These are phyloP conservation scores for Amphipoea lucens DNA, from an alignment of 2,888 invertebrate species.

Conservation along the genomic window DNA sequence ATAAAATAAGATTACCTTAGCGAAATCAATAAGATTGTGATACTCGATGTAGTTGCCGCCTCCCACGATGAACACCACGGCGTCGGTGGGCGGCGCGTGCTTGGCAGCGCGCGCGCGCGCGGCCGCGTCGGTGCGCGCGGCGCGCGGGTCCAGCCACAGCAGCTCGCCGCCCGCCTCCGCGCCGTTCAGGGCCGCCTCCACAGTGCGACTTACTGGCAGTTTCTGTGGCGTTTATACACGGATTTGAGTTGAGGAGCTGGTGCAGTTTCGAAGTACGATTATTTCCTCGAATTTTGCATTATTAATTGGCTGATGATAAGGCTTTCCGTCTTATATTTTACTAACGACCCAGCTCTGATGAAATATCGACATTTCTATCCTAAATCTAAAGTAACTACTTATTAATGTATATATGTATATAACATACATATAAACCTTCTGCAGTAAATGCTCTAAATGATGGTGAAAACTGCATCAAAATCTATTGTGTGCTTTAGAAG, in stretches of 20 bases:
- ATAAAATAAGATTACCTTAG: conserved; percentile 91
- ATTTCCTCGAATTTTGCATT: not conserved
- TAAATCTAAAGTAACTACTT: not conserved
- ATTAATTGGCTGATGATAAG: not conserved
- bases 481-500: not conserved
- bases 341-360: too few species aligned
- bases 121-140: conserved; percentile 93
- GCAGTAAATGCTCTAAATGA: not conserved
- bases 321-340: not conserved
- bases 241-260: not conserved
- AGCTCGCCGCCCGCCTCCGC: conserved; percentile 96
- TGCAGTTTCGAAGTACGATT: not conserved
- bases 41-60: conserved; percentile 99
- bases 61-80: conserved; percentile 97
- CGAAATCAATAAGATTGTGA: conserved; percentile 98
- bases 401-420: not conserved
- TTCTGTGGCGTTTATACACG: conserved; percentile 90
- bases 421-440: not conserved
- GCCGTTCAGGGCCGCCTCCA: conserved; percentile 91
- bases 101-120: conserved; percentile 90
- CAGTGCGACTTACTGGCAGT: conserved; percentile 97
- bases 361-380: not conserved
- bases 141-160: conserved; percentile 98
- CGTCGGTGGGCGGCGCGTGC: conserved; percentile 94
- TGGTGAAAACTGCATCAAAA: not conserved